phyloP scores from a whole-genome alignment of 2,888 invertebrate genomes.

The Lamproptera curius region DNA sequence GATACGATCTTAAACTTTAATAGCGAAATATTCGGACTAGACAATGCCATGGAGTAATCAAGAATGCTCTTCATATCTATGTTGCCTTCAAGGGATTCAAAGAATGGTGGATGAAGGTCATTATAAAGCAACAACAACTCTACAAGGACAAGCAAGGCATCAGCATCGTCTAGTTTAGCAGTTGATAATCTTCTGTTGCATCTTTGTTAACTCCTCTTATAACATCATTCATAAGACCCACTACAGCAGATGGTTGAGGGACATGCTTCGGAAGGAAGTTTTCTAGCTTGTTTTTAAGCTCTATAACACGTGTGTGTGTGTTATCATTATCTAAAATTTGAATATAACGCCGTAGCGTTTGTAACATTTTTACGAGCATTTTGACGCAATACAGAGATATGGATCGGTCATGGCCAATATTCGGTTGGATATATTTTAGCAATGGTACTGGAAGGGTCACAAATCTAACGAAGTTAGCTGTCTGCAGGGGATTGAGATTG shows the following conservation, averaged over 20 bases:
- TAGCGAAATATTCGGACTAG: conserved; percentile 43
- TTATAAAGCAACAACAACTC: conserved; percentile 63
- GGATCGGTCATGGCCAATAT: conserved; percentile 51
- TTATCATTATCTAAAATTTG: conserved; percentile 65
- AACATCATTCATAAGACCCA: conserved; percentile 52
- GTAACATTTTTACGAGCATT: conserved; percentile 76
- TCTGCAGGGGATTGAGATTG: conserved; percentile 69
- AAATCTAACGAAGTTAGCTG: conserved; percentile 69
- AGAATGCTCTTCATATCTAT: conserved; percentile 64
- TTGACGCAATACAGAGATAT: conserved; percentile 67
- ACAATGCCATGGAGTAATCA: conserved; percentile 48
- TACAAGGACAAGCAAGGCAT: conserved; percentile 51
- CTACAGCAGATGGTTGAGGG: conserved; percentile 51
- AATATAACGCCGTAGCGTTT: conserved; percentile 72
- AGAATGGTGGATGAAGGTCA: conserved; percentile 61
- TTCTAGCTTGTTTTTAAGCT: conserved; percentile 57
- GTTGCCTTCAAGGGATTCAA: conserved; percentile 65
- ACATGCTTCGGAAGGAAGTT: conserved; percentile 69
- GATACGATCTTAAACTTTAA: conserved; percentile 69
- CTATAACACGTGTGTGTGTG: conserved; percentile 37
- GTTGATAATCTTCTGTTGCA: conserved; percentile 48
- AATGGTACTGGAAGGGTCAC: conserved; percentile 69
- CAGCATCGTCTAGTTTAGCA: conserved; percentile 47
- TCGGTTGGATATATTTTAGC: conserved; percentile 60
- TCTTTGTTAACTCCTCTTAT: conserved; percentile 33